Conservation (phyloP, 2,888 invertebrate species). For the Desoria tigrina region DNA sequence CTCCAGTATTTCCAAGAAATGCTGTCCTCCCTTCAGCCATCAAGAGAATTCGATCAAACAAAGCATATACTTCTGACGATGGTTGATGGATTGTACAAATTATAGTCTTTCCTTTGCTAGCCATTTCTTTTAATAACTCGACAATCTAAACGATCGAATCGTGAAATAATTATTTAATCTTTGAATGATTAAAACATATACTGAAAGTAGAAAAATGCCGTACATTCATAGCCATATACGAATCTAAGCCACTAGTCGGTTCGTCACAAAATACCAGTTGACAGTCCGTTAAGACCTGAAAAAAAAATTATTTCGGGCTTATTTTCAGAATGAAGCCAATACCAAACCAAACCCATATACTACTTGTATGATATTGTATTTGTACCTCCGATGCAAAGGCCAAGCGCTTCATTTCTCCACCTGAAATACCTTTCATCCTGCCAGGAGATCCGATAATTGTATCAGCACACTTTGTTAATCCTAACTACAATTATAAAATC, state of each 20-base stretch:
- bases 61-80: conserved; percentile 82
- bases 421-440: conserved; percentile 85
- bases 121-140: conserved; percentile 59
- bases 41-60: conserved; percentile 84
- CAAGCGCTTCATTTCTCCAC: conserved; percentile 92
- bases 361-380: no score
- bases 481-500: conserved; percentile 63
- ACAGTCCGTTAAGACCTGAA: conserved; percentile 86
- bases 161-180: background rate
- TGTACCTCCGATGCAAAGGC: conserved; percentile 92
- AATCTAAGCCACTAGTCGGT: conserved; percentile 83
- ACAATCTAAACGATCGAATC: conserved; percentile 20
- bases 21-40: conserved; percentile 91
- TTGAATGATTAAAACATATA: background rate
- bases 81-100: conserved; percentile 95
- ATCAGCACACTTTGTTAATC: conserved; percentile 83
- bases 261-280: conserved; percentile 95
- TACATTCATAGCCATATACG: conserved; percentile 91
- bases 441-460: conserved; percentile 88
- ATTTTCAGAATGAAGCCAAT: no score
- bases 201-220: conserved; percentile 61
- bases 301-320: no score
- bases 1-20: conserved; percentile 53
- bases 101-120: conserved; percentile 81
- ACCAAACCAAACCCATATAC: no score